phyloP scores from a whole-genome alignment of 2,113 vertebrate genomes.

The Mugil cephalus region DNA sequence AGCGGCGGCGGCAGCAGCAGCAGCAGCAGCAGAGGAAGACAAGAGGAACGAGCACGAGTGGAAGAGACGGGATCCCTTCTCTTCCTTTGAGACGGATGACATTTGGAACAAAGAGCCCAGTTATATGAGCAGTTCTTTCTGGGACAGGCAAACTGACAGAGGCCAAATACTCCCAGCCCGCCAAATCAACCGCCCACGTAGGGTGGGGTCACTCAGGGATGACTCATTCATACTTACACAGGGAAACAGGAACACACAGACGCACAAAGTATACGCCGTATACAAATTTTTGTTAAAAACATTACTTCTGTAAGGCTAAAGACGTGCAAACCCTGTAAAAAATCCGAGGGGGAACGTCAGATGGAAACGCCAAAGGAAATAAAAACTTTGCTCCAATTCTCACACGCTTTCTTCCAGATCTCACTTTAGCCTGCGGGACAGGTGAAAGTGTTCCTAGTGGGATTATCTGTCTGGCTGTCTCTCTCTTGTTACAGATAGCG shows the following conservation, averaged over 20 bases:
- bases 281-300: slow-evolving; percentile 41
- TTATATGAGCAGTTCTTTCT: slow-evolving; percentile 81
- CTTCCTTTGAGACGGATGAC: slow-evolving; percentile 75
- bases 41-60: slow-evolving; percentile 34
- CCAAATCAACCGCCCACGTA: slow-evolving; percentile 83
- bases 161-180: slow-evolving; percentile 74
- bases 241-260: slow-evolving; percentile 53
- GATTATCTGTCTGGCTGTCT: slow-evolving; percentile 71
- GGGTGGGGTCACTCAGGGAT: slow-evolving; percentile 82
- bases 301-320: not conserved
- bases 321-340: slow-evolving; percentile 13
- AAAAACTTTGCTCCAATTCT: slow-evolving; percentile 3
- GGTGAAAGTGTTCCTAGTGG: slow-evolving; percentile 79
- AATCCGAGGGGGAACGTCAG: not conserved
- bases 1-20: too few relatives aligned
- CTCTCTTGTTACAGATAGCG: slow-evolving; percentile 65
- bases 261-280: slow-evolving; percentile 21
- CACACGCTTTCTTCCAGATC: not conserved
- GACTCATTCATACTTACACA: slow-evolving; percentile 79
- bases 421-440: slow-evolving; percentile 45
- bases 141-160: slow-evolving; percentile 79
- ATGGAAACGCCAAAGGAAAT: slow-evolving; percentile 23
- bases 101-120: slow-evolving; percentile 85
- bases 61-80: slow-evolving; percentile 54
- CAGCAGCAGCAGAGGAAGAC: slow-evolving; percentile 12